Percentiles rank a stretch among this genome's conserved stretches.
Conservation (phyloP, 2,797 vertebrate genomes). For the Enteromius viviparus region DNA sequence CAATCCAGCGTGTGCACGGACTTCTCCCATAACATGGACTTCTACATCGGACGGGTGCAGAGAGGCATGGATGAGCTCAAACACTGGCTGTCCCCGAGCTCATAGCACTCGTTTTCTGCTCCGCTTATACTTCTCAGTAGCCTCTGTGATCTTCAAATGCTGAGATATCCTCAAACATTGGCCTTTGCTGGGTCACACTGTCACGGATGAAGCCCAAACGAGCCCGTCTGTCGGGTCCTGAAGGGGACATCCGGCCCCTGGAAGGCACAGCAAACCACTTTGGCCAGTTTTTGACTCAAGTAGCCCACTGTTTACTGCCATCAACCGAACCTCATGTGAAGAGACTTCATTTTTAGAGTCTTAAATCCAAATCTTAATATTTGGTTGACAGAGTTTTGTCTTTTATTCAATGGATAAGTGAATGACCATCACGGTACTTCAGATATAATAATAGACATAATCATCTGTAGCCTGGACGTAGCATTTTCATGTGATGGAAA, state of each 20-base stretch:
- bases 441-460: slow-evolving; percentile 20
- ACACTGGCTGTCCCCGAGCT: slow-evolving; percentile 83
- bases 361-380: slow-evolving; percentile 25
- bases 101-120: slow-evolving; percentile 68
- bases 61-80: slow-evolving; percentile 85
- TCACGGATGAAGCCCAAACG: neutral
- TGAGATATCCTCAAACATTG: neutral
- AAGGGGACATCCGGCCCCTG: neutral
- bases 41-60: slow-evolving; percentile 88
- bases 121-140: slow-evolving; percentile 54
- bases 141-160: slow-evolving; percentile 19
- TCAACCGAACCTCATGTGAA: slow-evolving; percentile 44
- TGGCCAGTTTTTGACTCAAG: slow-evolving; percentile 39
- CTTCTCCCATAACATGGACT: slow-evolving; percentile 92
- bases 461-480: slow-evolving; percentile 51
- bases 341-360: slow-evolving; percentile 39
- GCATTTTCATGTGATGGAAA: slow-evolving; percentile 30
- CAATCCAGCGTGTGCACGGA: slow-evolving; percentile 93
- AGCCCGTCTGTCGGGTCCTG: neutral
- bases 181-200: slow-evolving; percentile 10
- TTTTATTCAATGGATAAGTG: slow-evolving; percentile 24
- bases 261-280: slow-evolving; percentile 39
- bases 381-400: slow-evolving; percentile 7
- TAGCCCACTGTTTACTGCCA: slow-evolving; percentile 49
- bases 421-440: slow-evolving; percentile 1